These are phyloP conservation scores for Sebastes cheni DNA, from an alignment of 2,797 vertebrate genomes.

Conservation along the genomic window DNA sequence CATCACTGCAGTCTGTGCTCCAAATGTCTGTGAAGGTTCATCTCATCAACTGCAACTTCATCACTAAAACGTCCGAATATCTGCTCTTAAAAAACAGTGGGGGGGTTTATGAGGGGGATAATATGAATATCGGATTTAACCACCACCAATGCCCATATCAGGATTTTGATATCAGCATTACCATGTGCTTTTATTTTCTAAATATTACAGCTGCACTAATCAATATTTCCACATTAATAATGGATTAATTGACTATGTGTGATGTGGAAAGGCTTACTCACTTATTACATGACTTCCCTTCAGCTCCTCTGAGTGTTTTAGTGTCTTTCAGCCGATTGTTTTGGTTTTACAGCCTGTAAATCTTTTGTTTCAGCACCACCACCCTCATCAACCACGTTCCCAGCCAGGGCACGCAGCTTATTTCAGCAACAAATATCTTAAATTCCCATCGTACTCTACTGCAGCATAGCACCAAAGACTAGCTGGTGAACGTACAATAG, in stretches of 20 bases:
- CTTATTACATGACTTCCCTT: background rate
- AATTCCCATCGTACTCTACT: fast-evolving
- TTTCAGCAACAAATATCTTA: background rate
- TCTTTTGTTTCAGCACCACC: background rate
- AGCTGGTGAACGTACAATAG: no score
- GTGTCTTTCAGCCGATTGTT: background rate
- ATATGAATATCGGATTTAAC: background rate
- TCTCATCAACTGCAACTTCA: background rate
- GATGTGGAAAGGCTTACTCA: background rate
- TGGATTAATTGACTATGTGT: background rate
- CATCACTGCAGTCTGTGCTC: background rate
- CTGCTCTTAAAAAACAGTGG: background rate
- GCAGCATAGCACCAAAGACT: background rate
- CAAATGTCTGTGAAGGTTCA: background rate
- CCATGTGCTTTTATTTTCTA: background rate
- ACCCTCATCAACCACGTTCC: background rate
- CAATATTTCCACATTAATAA: background rate
- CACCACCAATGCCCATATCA: background rate
- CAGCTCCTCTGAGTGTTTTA: background rate
- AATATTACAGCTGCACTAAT: background rate
- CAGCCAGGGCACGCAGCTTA: background rate
- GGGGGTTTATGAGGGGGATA: background rate
- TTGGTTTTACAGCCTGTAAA: background rate
- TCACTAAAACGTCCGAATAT: background rate
- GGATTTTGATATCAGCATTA: background rate